Percentiles rank a stretch among this genome's conserved stretches.
phyloP scores from a whole-genome alignment of 2,888 invertebrate species.

The Caenorhabditis sp. region DNA sequence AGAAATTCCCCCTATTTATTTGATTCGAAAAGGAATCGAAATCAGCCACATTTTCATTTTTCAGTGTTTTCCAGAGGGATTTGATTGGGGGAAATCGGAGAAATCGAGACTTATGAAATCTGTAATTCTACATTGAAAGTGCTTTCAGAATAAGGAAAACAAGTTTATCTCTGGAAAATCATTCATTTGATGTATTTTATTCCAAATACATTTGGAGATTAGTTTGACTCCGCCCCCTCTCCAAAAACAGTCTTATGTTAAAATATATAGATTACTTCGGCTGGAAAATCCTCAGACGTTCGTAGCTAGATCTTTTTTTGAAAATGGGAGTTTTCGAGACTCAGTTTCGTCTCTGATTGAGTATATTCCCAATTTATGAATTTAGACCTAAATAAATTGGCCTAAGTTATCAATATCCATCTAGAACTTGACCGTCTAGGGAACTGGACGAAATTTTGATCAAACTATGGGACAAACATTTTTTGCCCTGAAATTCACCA shows the following conservation, averaged over 20 bases:
- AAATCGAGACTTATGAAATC: constrained; percentile 32
- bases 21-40: not conserved
- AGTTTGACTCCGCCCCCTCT: not conserved
- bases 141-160: constrained; percentile 15
- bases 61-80: not conserved
- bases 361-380: not conserved
- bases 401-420: not conserved
- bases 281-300: not conserved
- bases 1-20: constrained; percentile 13
- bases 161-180: constrained; percentile 6
- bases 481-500: not conserved
- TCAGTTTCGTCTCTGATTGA: not conserved
- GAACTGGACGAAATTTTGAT: no score
- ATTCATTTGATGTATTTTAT: constrained; percentile 15
- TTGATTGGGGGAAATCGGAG: constrained; percentile 7
- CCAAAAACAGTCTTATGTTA: not conserved
- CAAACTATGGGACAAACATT: not conserved
- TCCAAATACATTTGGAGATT: constrained; percentile 26
- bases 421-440: no score
- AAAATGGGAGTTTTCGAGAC: not conserved
- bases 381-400: not conserved
- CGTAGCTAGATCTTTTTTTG: not conserved
- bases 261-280: not conserved
- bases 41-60: not conserved
- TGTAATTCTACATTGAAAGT: constrained; percentile 23